Percentiles rank a stretch among this genome's conserved stretches.
These are phyloP conservation scores for Pemphigus obesinymphae DNA, from an alignment of 1,140 invertebrate species.

Conservation along the genomic window DNA sequence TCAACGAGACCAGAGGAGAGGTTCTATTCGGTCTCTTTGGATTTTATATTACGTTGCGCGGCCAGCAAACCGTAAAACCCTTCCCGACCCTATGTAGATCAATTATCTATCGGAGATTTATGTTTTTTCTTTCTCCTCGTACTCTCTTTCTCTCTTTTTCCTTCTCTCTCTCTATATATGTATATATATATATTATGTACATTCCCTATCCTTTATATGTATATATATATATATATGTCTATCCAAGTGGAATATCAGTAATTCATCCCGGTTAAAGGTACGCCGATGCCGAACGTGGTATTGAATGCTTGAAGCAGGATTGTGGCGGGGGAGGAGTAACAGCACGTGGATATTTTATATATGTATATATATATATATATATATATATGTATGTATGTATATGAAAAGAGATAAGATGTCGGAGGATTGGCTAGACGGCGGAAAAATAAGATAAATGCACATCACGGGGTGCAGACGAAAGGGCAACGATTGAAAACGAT, in stretches of 20 bases:
- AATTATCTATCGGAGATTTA: constrained; percentile 16
- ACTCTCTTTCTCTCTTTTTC: background rate
- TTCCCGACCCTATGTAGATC: background rate
- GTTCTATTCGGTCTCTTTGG: background rate
- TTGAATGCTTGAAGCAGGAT: background rate
- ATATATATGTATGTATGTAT: no score
- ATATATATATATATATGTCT: no score
- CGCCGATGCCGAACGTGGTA: background rate
- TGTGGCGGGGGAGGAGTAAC: background rate
- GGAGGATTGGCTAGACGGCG: background rate
- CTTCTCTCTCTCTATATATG: background rate
- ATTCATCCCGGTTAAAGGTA: constrained; percentile 9
- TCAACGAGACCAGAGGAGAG: background rate
- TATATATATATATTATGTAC: no score
- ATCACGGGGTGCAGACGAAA: background rate
- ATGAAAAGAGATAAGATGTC: no score
- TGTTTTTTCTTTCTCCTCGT: background rate
- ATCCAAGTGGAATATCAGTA: background rate
- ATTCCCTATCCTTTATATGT: background rate
- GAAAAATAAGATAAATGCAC: constrained; percentile 28
- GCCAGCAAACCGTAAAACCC: background rate
- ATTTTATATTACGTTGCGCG: constrained; percentile 19
- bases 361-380: no score
- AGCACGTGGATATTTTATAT: no score
- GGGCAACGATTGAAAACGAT: constrained; percentile 29